phyloP scores from a whole-genome alignment of 1,140 invertebrate species.

The Stegodyphus dumicola region DNA sequence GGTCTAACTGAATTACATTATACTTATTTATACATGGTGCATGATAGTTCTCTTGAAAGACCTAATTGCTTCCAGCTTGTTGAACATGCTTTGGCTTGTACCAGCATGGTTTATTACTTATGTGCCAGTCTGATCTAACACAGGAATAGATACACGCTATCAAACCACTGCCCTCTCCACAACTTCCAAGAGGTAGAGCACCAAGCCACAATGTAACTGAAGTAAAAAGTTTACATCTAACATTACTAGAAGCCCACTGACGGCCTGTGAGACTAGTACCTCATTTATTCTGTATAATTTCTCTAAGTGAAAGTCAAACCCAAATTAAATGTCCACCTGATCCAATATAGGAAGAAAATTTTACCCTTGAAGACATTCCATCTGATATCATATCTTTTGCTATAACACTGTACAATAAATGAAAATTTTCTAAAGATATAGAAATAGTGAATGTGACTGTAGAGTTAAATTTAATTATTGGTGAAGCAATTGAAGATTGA shows the following conservation, averaged over 20 bases:
- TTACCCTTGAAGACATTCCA: constrained; percentile 79
- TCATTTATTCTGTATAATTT: constrained; percentile 64
- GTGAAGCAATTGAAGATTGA: constrained; percentile 91
- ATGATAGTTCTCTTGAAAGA: no score
- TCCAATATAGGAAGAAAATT: constrained; percentile 65
- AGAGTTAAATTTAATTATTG: constrained; percentile 85
- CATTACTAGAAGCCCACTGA: constrained; percentile 73
- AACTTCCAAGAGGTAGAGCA: constrained; percentile 82
- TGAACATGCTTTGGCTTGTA: no score
- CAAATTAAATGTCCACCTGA: constrained; percentile 65
- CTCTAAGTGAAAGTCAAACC: constrained; percentile 70
- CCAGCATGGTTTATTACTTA: no score
- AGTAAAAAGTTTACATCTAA: constrained; percentile 84
- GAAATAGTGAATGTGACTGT: constrained; percentile 88
- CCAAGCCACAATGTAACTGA: constrained; percentile 71
- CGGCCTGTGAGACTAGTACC: constrained; percentile 63
- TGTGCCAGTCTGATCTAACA: no score
- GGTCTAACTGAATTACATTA: no score
- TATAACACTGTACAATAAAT: constrained; percentile 91
- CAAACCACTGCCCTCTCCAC: constrained; percentile 91
- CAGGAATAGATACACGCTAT: constrained; percentile 93
- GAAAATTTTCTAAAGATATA: constrained; percentile 91
- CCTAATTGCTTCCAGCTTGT: no score
- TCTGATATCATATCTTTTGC: constrained; percentile 92
- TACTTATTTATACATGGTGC: no score